Conservation (phyloP, 2,888 invertebrate species). For the Drosophila subsilvestris region DNA sequence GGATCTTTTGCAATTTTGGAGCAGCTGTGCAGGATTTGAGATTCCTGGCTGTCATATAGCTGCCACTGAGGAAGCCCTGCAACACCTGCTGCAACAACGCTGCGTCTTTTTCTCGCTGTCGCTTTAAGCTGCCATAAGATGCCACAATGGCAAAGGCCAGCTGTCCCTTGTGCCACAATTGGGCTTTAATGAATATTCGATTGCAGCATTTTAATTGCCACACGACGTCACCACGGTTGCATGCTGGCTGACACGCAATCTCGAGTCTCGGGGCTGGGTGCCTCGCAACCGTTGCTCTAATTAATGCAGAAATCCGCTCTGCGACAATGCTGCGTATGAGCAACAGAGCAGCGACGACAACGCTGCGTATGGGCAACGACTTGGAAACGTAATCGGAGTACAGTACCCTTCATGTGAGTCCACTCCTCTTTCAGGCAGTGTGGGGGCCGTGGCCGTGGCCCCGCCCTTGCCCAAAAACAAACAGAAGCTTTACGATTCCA, state of each 20-base stretch:
- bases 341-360: slow-evolving; percentile 39
- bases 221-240: slow-evolving; percentile 26
- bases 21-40: slow-evolving; percentile 37
- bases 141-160: slow-evolving; percentile 35
- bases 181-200: slow-evolving; percentile 71
- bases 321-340: slow-evolving; percentile 68
- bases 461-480: slow-evolving; percentile 16
- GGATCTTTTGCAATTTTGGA: slow-evolving; percentile 62
- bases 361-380: slow-evolving; percentile 65
- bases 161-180: slow-evolving; percentile 54
- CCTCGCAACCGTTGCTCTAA: slow-evolving; percentile 54
- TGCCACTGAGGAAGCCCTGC: slow-evolving; percentile 31
- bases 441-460: neutral
- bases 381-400: slow-evolving; percentile 37
- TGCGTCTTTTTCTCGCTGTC: neutral
- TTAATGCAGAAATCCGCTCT: slow-evolving; percentile 60
- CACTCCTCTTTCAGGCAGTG: neutral
- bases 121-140: slow-evolving; percentile 31
- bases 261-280: slow-evolving; percentile 57
- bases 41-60: slow-evolving; percentile 19
- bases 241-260: slow-evolving; percentile 19
- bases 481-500: slow-evolving; percentile 56
- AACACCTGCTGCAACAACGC: slow-evolving; percentile 18
- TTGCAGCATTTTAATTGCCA: slow-evolving; percentile 59
- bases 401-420: slow-evolving; percentile 11